These are phyloP conservation scores for Drosophila mimetica DNA, from an alignment of 2,888 invertebrate species.

Conservation along the genomic window DNA sequence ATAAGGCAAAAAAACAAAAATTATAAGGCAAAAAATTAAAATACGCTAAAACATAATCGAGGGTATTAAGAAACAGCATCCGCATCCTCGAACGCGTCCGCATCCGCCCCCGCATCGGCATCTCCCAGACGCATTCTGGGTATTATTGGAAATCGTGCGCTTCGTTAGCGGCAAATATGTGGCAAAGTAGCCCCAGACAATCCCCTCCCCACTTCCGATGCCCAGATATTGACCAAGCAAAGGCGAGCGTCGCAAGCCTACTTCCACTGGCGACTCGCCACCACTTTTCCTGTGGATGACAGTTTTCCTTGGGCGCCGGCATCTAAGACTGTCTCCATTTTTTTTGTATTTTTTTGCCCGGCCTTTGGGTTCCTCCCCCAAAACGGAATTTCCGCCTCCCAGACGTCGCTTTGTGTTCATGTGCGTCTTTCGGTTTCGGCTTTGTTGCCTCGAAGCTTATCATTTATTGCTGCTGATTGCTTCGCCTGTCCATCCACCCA, in stretches of 20 bases:
- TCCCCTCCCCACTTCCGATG: not conserved
- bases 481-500: slow-evolving; percentile 51
- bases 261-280: slow-evolving; percentile 9
- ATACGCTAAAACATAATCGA: not conserved
- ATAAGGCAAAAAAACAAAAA: no score
- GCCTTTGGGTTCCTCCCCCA: not conserved
- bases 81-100: no score
- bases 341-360: not conserved
- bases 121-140: slow-evolving; percentile 59
- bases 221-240: slow-evolving; percentile 25
- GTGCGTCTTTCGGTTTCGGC: slow-evolving; percentile 54
- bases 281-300: slow-evolving; percentile 12
- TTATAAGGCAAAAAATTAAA: no score
- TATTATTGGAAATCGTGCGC: slow-evolving; percentile 78
- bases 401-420: slow-evolving; percentile 48
- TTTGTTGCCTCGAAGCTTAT: slow-evolving; percentile 68
- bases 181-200: slow-evolving; percentile 69
- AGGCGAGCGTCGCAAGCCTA: slow-evolving; percentile 24
- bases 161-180: slow-evolving; percentile 77
- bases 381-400: slow-evolving; percentile 7
- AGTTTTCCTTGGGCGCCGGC: slow-evolving; percentile 19
- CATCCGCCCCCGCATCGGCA: not conserved
- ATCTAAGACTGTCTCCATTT: slow-evolving; percentile 3
- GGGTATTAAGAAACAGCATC: slow-evolving; percentile 48
- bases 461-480: slow-evolving; percentile 78